Conservation (phyloP, 1,140 invertebrate species). For the Laupala kohalensis region DNA sequence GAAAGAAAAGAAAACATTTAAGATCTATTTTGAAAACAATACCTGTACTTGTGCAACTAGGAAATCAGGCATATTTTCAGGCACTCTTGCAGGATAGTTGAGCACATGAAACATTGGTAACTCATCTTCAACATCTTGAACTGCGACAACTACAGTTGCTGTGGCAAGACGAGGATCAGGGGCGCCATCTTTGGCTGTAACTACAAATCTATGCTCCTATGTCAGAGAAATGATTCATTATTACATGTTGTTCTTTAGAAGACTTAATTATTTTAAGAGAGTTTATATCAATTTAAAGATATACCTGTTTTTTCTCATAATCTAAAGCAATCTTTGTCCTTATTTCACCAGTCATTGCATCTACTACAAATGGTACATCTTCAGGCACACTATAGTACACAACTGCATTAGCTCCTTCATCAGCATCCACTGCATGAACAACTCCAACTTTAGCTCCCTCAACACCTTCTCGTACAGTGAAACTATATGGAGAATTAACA, state of each 20-base stretch:
- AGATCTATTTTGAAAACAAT: neutral
- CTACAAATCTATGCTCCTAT: conserved; percentile 65
- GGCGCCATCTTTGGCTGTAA: conserved; percentile 78
- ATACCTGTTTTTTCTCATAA: conserved; percentile 65
- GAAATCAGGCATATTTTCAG: conserved; percentile 67
- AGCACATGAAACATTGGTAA: conserved; percentile 61
- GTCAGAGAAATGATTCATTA: conserved; percentile 14
- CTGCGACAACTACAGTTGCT: conserved; percentile 66
- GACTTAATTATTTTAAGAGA: neutral
- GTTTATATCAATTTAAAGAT: neutral
- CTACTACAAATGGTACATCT: conserved; percentile 64
- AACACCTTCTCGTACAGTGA: conserved; percentile 68
- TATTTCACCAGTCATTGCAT: conserved; percentile 65
- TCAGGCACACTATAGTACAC: conserved; percentile 50
- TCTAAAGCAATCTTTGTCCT: conserved; percentile 61
- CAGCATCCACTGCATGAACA: conserved; percentile 42
- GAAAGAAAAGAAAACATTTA: neutral
- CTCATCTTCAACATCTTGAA: conserved; percentile 73
- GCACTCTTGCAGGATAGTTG: conserved; percentile 60
- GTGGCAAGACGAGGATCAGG: conserved; percentile 72
- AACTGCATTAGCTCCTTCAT: conserved; percentile 52
- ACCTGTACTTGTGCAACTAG: conserved; percentile 57
- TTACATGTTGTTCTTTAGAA: neutral
- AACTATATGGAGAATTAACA: conserved; percentile 59
- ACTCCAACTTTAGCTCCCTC: conserved; percentile 36